phyloP scores from a whole-genome alignment of 2,113 vertebrate species.

The Lathamus discolor region DNA sequence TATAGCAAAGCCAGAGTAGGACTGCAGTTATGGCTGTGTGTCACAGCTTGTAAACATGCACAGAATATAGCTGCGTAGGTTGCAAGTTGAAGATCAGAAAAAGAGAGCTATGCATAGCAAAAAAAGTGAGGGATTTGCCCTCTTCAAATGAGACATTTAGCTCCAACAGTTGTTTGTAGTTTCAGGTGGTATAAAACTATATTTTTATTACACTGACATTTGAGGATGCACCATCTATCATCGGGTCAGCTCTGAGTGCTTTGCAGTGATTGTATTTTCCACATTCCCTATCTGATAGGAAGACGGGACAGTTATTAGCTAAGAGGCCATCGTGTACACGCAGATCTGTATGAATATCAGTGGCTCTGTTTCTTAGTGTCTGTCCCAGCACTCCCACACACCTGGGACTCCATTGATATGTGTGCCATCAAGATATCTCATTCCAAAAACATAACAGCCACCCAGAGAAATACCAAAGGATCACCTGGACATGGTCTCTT shows the following conservation, averaged over 20 bases:
- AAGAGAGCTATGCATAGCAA: background rate
- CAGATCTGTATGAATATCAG: background rate
- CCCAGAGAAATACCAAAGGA: background rate
- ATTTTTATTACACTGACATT: background rate
- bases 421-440: background rate
- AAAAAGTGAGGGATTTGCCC: background rate
- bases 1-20: background rate
- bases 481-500: background rate
- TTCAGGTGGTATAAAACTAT: background rate
- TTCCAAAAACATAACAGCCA: background rate
- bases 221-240: background rate
- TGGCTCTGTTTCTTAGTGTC: background rate
- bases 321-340: background rate
- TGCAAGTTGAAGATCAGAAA: background rate
- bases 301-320: background rate
- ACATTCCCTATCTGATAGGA: background rate
- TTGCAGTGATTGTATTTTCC: background rate
- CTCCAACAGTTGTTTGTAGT: background rate
- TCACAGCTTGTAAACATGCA: accelerated
- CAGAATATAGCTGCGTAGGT: accelerated
- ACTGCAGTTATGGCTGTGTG: accelerated
- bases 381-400: background rate
- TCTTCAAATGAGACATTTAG: background rate
- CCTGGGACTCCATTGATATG: accelerated
- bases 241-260: background rate